These are phyloP conservation scores for Ctenopoma multispine DNA, from an alignment of 2,797 vertebrate genomes.

Conservation along the genomic window DNA sequence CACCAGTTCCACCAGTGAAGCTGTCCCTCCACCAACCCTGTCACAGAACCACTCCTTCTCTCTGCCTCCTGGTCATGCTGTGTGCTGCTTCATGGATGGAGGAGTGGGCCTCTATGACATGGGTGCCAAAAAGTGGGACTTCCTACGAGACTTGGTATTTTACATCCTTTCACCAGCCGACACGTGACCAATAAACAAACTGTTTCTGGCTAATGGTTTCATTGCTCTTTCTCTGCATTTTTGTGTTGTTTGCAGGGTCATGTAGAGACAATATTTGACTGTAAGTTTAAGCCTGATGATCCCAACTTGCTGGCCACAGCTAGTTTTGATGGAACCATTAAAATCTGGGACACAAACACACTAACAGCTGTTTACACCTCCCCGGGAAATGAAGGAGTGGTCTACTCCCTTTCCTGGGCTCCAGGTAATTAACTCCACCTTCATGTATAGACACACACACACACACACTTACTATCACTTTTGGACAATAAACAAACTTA, in stretches of 20 bases:
- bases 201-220: too few relatives aligned
- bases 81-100: slow-evolving; percentile 98
- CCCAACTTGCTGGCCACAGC: slow-evolving; percentile 96
- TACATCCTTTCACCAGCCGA: background rate
- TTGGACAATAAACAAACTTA: too few relatives aligned
- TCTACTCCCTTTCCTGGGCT: slow-evolving; percentile 98
- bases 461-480: too few relatives aligned
- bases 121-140: slow-evolving; percentile 98
- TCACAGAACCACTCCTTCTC: slow-evolving; percentile 94
- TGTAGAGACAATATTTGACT: slow-evolving; percentile 99
- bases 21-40: slow-evolving; percentile 90
- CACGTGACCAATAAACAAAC: background rate
- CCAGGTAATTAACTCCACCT: too few relatives aligned
- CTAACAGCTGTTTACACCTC: slow-evolving; percentile 94
- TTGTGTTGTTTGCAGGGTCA: slow-evolving; percentile 87
- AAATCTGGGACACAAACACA: slow-evolving; percentile 98
- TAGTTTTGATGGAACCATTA: slow-evolving; percentile 98
- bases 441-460: too few relatives aligned
- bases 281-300: slow-evolving; percentile 97
- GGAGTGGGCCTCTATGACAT: slow-evolving; percentile 98
- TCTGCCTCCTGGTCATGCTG: slow-evolving; percentile 92
- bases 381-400: slow-evolving; percentile 97
- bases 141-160: slow-evolving; percentile 93
- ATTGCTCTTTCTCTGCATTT: background rate
- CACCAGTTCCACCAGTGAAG: slow-evolving; percentile 96